Base-by-base conservation (phyloP, 2,888 invertebrate species). In the Andrena chrysosceles region DNA sequence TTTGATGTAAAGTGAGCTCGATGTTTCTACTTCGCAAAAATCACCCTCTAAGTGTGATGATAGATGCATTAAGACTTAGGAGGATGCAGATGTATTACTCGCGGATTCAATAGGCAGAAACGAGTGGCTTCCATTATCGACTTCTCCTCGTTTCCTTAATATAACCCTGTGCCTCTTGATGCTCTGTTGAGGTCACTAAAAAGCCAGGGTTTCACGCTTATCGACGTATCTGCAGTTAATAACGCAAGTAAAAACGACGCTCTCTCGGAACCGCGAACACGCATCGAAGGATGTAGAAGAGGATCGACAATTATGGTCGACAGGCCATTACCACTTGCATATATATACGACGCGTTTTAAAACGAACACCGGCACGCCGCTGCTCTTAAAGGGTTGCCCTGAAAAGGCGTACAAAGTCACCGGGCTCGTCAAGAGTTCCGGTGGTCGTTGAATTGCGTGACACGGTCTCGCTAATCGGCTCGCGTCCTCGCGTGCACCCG, bases 401-500 rank as follows among this genome's bases (percentile, higher is more conserved):
- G 83, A 86, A 79, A 84, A 85, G 75, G 62, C 67, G 73, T 72
- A 63, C 81, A 83, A 81, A 87, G 85, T 79, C 84, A 69, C 64
- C 49, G 66, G 67, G 70, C 85, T 71, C 86, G 81, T 87, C 86
- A 85, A 77, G 83, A 63, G 68, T 79, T 75, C 79, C 49, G 75
- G 67, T 76, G 78, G 80, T 85, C 77, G 80, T 86, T 86, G 75
- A 75, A 67, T 86, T 71, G 85, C 86, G 85, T 86, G 85, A 86
- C 83, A 85, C 77, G 74, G 75, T 75, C 85, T 66, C 72, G 77
- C 75, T 85, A 77, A 81, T 83, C 75, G 67, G 71, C 77, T 73
- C 70, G 73, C 79, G 62, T 72, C 26, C 64, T 87, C 81, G 85
- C 87, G 81, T 87, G 84, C 56, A 69, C 67, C 33, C 64, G 26